Evolutionary conservation across 2,888 invertebrate species (phyloP).

Genomic region (Apoda limacodes): DNA sequence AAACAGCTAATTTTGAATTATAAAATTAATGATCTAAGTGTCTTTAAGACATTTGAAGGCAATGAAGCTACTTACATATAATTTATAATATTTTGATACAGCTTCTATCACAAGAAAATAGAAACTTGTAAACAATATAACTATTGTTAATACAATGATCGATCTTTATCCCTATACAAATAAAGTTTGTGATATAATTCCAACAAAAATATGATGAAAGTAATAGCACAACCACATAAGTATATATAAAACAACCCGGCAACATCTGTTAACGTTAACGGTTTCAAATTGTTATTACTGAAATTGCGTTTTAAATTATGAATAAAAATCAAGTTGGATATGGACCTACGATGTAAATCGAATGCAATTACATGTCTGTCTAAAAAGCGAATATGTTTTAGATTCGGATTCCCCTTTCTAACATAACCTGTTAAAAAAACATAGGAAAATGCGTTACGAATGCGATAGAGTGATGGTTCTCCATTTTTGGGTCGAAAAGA

Average conservation of each 20-base stretch:
- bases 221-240: slow-evolving; percentile 9
- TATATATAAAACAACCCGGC: slow-evolving; percentile 10
- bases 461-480: slow-evolving; percentile 5
- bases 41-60: no score
- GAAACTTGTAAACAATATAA: no score
- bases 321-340: slow-evolving; percentile 5
- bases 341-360: slow-evolving; percentile 6
- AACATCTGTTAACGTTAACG: slow-evolving; percentile 7
- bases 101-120: no score
- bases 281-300: not conserved
- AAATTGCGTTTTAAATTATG: slow-evolving; percentile 9
- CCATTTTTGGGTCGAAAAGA: slow-evolving; percentile 4
- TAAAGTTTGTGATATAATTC: no score
- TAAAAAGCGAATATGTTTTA: slow-evolving; percentile 11
- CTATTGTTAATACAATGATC: no score
- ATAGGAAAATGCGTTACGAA: not conserved
- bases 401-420: slow-evolving; percentile 14
- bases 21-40: no score
- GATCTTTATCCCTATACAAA: no score
- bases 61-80: no score
- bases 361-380: slow-evolving; percentile 7
- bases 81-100: no score
- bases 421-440: slow-evolving; percentile 8
- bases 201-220: slow-evolving; percentile 6
- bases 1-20: no score